Base-by-base conservation (phyloP, 2,888 invertebrate species). In the Panopea generosa region DNA sequence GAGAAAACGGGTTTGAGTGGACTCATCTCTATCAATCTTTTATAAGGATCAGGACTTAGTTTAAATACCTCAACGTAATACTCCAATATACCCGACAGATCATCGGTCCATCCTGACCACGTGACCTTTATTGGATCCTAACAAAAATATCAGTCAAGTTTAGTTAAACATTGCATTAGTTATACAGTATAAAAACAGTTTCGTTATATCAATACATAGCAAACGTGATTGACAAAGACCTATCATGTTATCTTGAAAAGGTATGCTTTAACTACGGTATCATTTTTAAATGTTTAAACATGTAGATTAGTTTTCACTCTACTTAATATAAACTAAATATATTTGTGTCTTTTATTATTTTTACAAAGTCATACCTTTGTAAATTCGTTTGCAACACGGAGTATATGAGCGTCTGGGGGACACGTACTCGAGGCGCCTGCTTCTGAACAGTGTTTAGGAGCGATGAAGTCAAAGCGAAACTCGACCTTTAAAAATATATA, bases 391-490 rank as follows among this genome's bases (percentile, higher is more conserved):
- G 4, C 38, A 22, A 65, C 57, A 2, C 20, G 2, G 2, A 75
- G 33, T 3, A 60, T 43, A 11, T 18, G n/a, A 24, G 53, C 47
- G 2, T 27, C 26, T 3, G 18, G 14, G 14, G 38, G 49, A 52
- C 71, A 71, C 0, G n/a, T n/a, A 24, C 24, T 16, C 24, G 16
- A 65, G 9, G 60, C 18, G 9, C 38, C n/a, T 0, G 27, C 14
- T 22, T 68, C 56, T 7, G 60, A 43, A 65, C 80, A 80, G 47
- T 80, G 69, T 14, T 47, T 50, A 2, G 80, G 67, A 11, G 61
- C 61, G 11, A 65, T 49, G 29, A 82, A 78, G 26, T 82, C 82
- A 60, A 82, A 82, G 26, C 65, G 61, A 56, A 82, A 82, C 18
- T 59, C 27, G 20, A 74, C 47, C 70, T 75, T 40, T 40, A n/a